Conservation (phyloP, 2,113 vertebrate genomes). For the Ornithorhynchus anatinus region DNA sequence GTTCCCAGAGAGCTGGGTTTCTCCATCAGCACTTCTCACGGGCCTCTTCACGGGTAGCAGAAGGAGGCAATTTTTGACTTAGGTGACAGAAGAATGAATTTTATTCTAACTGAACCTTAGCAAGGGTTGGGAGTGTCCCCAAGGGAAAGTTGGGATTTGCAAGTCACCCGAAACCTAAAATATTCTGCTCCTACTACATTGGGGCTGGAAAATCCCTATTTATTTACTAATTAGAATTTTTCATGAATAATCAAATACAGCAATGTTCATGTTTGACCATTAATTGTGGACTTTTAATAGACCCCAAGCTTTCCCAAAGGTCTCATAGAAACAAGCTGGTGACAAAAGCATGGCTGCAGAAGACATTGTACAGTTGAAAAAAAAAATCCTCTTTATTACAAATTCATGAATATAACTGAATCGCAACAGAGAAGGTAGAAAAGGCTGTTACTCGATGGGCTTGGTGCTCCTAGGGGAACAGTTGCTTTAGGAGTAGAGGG, state of each 20-base stretch:
- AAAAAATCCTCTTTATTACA: background rate
- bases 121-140: background rate
- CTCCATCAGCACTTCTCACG: background rate
- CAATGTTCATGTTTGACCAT: background rate
- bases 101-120: background rate
- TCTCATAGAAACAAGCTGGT: conserved; percentile 3
- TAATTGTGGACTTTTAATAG: background rate
- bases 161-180: background rate
- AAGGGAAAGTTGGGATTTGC: background rate
- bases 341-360: background rate
- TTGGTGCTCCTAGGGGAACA: background rate
- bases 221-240: background rate
- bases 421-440: background rate
- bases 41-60: background rate
- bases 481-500: background rate
- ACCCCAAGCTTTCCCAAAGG: background rate
- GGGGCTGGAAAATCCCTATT: background rate
- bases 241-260: background rate
- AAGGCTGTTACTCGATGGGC: background rate
- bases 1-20: background rate
- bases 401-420: rapidly evolving
- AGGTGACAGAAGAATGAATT: background rate
- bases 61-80: background rate
- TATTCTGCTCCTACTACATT: background rate
- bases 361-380: background rate